Evolutionary conservation across 2,888 invertebrate species (phyloP).

Genomic region (Neocrepidodera transversa): DNA sequence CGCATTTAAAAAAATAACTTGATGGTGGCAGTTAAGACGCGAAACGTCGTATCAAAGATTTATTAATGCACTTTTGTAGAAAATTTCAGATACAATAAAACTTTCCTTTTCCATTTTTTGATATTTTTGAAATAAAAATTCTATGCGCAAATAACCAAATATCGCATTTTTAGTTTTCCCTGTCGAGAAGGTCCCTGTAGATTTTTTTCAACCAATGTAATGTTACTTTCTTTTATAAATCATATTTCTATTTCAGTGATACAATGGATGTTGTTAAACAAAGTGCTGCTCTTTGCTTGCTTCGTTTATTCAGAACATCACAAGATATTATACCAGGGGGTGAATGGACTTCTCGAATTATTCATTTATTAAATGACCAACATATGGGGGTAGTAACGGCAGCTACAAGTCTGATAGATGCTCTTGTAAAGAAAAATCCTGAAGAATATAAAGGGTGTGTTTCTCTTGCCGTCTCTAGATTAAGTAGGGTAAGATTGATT

Average conservation of each 20-base stretch:
- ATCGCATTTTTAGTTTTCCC: too few species aligned
- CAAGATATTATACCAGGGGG: slow-evolving; percentile 96
- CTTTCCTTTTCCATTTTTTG: too few species aligned
- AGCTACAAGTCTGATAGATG: slow-evolving; percentile 96
- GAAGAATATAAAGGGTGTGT: slow-evolving; percentile 99
- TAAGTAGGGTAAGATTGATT: slow-evolving; percentile 77
- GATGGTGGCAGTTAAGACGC: too few species aligned
- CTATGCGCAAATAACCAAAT: too few species aligned
- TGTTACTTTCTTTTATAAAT: too few species aligned
- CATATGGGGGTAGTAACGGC: slow-evolving; percentile 99
- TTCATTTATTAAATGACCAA: slow-evolving; percentile 97
- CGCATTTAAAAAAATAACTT: too few species aligned
- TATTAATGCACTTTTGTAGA: too few species aligned
- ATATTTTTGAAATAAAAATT: too few species aligned
- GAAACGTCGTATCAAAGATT: too few species aligned
- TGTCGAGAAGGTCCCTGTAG: too few species aligned
- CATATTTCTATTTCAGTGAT: slow-evolving; percentile 68
- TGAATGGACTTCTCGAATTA: slow-evolving; percentile 98
- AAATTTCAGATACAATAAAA: too few species aligned
- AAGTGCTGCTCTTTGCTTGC: slow-evolving; percentile 95
- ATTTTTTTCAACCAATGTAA: too few species aligned
- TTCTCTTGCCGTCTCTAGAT: slow-evolving; percentile 94
- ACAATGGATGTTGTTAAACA: slow-evolving; percentile 99
- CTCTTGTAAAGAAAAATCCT: slow-evolving; percentile 97
- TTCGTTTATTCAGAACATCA: slow-evolving; percentile 91